phyloP scores from a whole-genome alignment of 2,888 invertebrate genomes.

The Coelinius sp. region DNA sequence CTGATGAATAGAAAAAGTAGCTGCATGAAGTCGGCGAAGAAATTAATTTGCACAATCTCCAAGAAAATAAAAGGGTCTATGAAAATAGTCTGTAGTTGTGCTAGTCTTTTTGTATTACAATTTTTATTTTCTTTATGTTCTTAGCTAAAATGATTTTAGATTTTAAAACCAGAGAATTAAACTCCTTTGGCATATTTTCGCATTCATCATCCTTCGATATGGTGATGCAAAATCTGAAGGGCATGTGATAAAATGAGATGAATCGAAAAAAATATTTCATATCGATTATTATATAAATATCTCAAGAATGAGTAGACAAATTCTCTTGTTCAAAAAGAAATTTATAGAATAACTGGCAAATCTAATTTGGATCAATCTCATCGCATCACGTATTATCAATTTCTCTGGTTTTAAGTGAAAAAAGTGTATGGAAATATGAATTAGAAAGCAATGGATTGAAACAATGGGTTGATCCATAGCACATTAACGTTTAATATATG shows the following conservation, averaged over 20 bases:
- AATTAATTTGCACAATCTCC: constrained; percentile 9
- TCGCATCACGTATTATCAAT: too few relatives aligned
- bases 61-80: constrained; percentile 3
- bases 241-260: not conserved
- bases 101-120: not conserved
- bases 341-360: too few relatives aligned
- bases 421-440: not conserved
- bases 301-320: too few relatives aligned
- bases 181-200: not conserved
- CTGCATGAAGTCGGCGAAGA: not conserved
- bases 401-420: not conserved
- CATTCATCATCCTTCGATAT: not conserved
- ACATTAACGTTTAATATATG: constrained; percentile 48
- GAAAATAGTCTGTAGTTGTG: not conserved
- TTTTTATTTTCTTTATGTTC: not conserved
- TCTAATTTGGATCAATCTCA: too few relatives aligned
- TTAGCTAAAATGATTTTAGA: not conserved
- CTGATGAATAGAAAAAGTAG: not conserved
- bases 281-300: too few relatives aligned
- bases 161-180: not conserved
- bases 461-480: constrained; percentile 52
- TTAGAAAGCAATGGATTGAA: constrained; percentile 29
- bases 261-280: not conserved
- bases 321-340: too few relatives aligned
- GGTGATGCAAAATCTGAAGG: not conserved